Evolutionary conservation across 2,113 vertebrate genomes (phyloP).

Genomic region (Podarcis muralis): DNA sequence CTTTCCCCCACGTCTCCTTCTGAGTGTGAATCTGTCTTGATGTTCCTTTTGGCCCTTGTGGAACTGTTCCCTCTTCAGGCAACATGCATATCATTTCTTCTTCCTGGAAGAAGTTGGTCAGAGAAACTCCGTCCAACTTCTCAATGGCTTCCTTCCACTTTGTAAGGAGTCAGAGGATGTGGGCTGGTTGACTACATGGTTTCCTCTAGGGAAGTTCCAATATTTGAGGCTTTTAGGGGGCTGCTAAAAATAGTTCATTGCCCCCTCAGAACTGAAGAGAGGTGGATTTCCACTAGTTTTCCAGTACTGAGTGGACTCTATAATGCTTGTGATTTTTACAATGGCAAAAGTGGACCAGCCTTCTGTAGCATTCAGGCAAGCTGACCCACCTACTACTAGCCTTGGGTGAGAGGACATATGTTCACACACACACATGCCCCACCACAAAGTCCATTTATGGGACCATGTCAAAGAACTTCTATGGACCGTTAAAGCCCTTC

Average conservation of each 20-base stretch:
- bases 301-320: neutral
- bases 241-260: too few species aligned
- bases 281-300: too few species aligned
- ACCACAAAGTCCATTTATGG: too few species aligned
- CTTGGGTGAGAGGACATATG: neutral
- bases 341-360: neutral
- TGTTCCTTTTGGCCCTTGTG: neutral
- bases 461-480: too few species aligned
- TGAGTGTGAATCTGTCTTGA: fast-evolving
- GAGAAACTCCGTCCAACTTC: neutral
- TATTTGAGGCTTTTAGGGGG: neutral
- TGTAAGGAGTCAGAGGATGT: neutral
- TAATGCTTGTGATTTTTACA: neutral
- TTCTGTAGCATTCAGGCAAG: neutral
- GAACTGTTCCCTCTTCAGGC: neutral
- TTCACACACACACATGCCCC: too few species aligned
- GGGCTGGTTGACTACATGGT: neutral
- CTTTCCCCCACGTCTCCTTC: neutral
- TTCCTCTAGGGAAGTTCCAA: neutral
- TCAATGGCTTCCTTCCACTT: neutral
- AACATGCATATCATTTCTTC: neutral
- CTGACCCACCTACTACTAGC: neutral
- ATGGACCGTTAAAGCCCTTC: too few species aligned
- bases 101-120: neutral
- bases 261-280: too few species aligned